Base-by-base conservation (phyloP, 2,113 vertebrate species). In the Arothron firmamentum region DNA sequence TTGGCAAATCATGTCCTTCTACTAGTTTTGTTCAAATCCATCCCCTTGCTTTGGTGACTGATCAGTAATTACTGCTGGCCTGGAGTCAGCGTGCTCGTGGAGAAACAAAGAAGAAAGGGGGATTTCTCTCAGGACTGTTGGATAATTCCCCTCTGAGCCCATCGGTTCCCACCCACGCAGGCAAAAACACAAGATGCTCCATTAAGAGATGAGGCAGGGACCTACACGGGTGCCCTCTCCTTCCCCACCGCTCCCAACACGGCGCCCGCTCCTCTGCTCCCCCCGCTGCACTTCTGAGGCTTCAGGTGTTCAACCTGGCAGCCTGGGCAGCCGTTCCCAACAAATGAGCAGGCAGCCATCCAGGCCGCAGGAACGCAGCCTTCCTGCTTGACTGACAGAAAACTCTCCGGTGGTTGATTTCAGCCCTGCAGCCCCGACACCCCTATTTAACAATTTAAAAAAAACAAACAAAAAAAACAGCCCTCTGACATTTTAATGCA, bases 81-180 rank as follows among this genome's bases (percentile, higher is more conserved):
- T 63, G 48, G 34, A 59, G 59, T 18, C 59, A 68, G 63, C 46
- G 59, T 41, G 56, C 79, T 70, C 70, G 77, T 71, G 58, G 69
- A 59, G 69, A 66, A 74, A 79, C 52, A 73, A 57, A 64, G 54
- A 65, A 41, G 54, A 72, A 70, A 65, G 42, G 28, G 61, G 9
- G 38, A 34, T 50, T 70, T 80, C 84, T 85, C 85, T 19, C 28
- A 83, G 88, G 90, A 78, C 45, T 7, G 42, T 18, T 56, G 53
- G 77, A 84, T 88, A 85, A 91, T 88, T 90, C 84, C 88, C 82
- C 64, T 65, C 61, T 81, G 87, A 87, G 85, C 67, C 68, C 68
- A 73, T 63, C 60, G 54, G 57, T 77, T 72, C 73, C 78, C 79
- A 72, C 87, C 72, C 85, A 83, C 71, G 18, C 49, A 42, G 59